Conservation (phyloP, 2,888 invertebrate species). For the Papilio elwesi region DNA sequence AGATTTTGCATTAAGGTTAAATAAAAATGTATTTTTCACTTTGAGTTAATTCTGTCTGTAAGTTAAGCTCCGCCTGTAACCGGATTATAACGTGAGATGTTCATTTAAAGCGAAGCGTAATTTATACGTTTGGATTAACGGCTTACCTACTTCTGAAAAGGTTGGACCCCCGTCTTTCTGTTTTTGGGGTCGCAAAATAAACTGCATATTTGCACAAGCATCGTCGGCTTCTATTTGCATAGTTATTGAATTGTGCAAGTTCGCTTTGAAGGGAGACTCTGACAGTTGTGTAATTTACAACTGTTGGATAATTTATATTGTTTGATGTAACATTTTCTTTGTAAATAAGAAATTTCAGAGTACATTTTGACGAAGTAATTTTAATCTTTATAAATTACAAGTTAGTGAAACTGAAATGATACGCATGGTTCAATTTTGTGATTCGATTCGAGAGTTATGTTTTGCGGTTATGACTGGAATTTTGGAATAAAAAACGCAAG, state of each 20-base stretch:
- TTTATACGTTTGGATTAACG: conserved; percentile 33
- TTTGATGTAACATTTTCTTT: background rate
- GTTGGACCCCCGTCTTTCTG: conserved; percentile 9
- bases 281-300: conserved; percentile 38
- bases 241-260: conserved; percentile 50
- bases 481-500: too few relatives aligned
- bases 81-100: conserved; percentile 23
- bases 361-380: too few relatives aligned
- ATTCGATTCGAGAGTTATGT: too few relatives aligned
- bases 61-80: background rate
- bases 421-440: too few relatives aligned
- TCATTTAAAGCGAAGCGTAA: conserved; percentile 18
- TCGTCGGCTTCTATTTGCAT: conserved; percentile 48
- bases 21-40: too few relatives aligned
- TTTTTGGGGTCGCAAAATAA: conserved; percentile 24
- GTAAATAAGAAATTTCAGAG: too few relatives aligned
- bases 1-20: too few relatives aligned
- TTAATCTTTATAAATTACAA: too few relatives aligned
- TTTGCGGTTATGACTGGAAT: too few relatives aligned
- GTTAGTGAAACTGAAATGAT: too few relatives aligned
- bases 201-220: conserved; percentile 37
- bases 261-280: conserved; percentile 36
- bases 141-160: conserved; percentile 14
- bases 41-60: background rate
- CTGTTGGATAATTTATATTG: conserved; percentile 31